Evolutionary conservation across 1,140 invertebrate genomes (phyloP).

Genomic region (Apis cerana): DNA sequence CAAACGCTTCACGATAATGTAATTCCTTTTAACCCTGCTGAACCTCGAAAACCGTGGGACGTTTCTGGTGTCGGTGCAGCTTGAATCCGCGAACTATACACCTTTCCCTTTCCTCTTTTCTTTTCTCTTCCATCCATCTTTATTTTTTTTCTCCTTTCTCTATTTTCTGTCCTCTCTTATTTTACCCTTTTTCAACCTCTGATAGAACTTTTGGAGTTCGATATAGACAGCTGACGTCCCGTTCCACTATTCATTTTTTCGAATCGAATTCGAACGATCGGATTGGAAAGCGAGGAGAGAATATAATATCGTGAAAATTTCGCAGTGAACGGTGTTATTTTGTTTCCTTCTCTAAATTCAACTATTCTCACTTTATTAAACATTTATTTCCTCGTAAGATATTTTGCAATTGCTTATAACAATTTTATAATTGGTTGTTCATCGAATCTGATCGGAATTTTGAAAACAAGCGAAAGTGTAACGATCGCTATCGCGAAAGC

Average conservation of each 20-base stretch:
- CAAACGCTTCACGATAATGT: slow-evolving; percentile 73
- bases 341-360: background rate
- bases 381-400: background rate
- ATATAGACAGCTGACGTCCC: slow-evolving; percentile 28
- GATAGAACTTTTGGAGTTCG: slow-evolving; percentile 2
- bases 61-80: slow-evolving; percentile 37
- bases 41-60: slow-evolving; percentile 69
- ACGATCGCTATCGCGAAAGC: slow-evolving; percentile 45
- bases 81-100: slow-evolving; percentile 37
- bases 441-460: slow-evolving; percentile 20
- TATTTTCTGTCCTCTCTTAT: background rate
- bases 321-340: background rate
- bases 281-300: background rate
- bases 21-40: slow-evolving; percentile 72
- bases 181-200: background rate
- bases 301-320: background rate
- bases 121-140: background rate
- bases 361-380: no score
- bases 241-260: background rate
- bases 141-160: background rate
- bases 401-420: background rate
- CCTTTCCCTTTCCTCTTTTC: slow-evolving; percentile 1
- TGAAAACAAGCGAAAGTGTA: slow-evolving; percentile 36
- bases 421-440: slow-evolving; percentile 2
- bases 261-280: background rate